Percentiles rank a stretch among this genome's conserved stretches.
These are phyloP conservation scores for Athalia cordata DNA, from an alignment of 2,888 invertebrate genomes.

Conservation along the genomic window DNA sequence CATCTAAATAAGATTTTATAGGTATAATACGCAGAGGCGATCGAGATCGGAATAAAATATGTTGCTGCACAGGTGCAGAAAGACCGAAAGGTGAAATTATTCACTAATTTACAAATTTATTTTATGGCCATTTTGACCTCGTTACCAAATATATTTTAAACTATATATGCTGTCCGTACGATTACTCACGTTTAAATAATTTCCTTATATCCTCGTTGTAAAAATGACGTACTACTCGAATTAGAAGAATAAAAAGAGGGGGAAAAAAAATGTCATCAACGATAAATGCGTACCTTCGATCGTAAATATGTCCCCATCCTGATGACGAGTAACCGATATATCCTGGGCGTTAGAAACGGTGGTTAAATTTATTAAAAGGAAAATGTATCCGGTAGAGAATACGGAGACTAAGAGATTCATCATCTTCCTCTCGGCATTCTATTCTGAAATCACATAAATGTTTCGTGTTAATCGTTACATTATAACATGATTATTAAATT, in stretches of 20 bases:
- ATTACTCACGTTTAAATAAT: too few species aligned
- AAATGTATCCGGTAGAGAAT: constrained; percentile 58
- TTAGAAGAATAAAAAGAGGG: not conserved
- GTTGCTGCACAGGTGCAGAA: too few species aligned
- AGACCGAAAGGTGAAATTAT: too few species aligned
- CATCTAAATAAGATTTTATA: too few species aligned
- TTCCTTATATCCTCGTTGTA: too few species aligned
- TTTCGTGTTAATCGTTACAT: constrained; percentile 7
- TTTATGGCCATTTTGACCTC: too few species aligned
- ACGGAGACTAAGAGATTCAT: constrained; percentile 68
- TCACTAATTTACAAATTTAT: too few species aligned
- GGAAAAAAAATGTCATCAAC: not conserved
- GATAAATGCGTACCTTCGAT: constrained; percentile 62
- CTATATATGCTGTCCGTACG: too few species aligned
- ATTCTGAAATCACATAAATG: constrained; percentile 64
- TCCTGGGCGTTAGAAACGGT: constrained; percentile 52
- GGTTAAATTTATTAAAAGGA: constrained; percentile 52
- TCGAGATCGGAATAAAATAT: too few species aligned
- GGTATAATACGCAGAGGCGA: too few species aligned
- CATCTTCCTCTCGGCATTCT: constrained; percentile 71
- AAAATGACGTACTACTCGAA: not conserved
- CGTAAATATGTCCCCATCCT: constrained; percentile 70
- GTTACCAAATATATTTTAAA: too few species aligned
- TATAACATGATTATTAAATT: not conserved
- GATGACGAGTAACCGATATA: constrained; percentile 66